phyloP scores from a whole-genome alignment of 2,797 vertebrate genomes.

The Momotus momota region DNA sequence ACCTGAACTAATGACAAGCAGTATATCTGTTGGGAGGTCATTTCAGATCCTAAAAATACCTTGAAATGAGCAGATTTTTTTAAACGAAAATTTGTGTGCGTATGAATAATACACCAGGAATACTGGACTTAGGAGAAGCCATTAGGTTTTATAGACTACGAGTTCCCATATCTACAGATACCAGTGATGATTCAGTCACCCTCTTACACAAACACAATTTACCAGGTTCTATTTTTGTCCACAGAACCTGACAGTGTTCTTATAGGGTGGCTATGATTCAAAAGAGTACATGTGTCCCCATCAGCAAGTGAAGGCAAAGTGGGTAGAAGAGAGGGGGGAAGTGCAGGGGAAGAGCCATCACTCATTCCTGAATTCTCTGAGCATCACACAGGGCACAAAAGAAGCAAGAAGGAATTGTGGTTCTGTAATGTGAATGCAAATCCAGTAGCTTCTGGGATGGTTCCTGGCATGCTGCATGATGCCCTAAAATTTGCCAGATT shows the following conservation, averaged over 20 bases:
- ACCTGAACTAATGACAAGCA: not conserved
- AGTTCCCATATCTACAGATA: not conserved
- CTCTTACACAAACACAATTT: conserved; percentile 42
- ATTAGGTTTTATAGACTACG: not conserved
- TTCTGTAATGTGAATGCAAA: not conserved
- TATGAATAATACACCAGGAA: not conserved
- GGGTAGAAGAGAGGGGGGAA: conserved; percentile 18
- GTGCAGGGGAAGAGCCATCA: not conserved
- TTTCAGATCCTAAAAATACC: conserved; percentile 3
- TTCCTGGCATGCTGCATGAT: not conserved
- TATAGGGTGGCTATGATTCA: conserved; percentile 20
- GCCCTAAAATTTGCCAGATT: not conserved
- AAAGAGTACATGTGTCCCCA: not conserved
- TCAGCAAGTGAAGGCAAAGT: conserved; percentile 26
- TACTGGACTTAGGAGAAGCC: not conserved
- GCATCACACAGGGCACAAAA: not conserved
- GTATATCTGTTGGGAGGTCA: not conserved
- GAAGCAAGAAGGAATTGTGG: not conserved
- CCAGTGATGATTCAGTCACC: conserved; percentile 30
- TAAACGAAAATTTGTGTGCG: not conserved
- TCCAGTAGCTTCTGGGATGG: not conserved
- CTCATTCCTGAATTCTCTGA: not conserved
- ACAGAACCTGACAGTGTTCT: conserved; percentile 2
- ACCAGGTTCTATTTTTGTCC: conserved; percentile 30
- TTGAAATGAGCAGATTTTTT: not conserved